Base-by-base conservation (phyloP, 2,113 vertebrate species). In the Spermophilus dauricus region DNA sequence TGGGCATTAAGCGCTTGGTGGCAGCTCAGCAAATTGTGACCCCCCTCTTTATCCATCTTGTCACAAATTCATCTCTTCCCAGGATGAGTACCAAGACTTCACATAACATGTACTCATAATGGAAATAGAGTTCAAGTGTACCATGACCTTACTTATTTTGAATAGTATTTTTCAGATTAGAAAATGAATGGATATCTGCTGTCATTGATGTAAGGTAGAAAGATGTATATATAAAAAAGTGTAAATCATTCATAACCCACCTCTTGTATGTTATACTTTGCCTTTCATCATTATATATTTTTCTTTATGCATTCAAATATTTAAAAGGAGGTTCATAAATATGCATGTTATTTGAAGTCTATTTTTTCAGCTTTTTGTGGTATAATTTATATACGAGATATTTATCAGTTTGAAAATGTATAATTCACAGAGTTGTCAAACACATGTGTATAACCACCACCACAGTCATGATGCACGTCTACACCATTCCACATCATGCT, bases 51-150 rank as follows among this genome's bases (percentile, higher is more conserved):
- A 67, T 81, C 80, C 92, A 82, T 86, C 69, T 20, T 22, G 30
- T 84, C 58, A 73, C 70, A 88, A 86, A 48, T 61, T 78, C 28
- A 69, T 87, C 58, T 63, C 42, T 75, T 90, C 34, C 56, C 42
- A 76, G 72, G 75, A 51, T 53, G 24, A 58, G 8, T 83, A 84
- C 83, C 70, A 70, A 1, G 45, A 83, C 73, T 95, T 93, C 89
- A 58, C 17, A 82, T 56, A 96, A 95, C 67, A 17, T 58, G 92
- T 92, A 92, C 84, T 92, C 70, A 72, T 90, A 70, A 13, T 86
- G 70, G 84, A 72, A 87, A 80, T 63, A 91, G 56, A 89, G 75
- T 12, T 26, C 37, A 94, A 85, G 42, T 37, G 42, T 14, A 24
- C 70, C n/a, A 48, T 69, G 2, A 16, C 80, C 26, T 88, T 48